Conservation (phyloP, 2,888 invertebrate species). For the Zygothrica quintamaculata region DNA sequence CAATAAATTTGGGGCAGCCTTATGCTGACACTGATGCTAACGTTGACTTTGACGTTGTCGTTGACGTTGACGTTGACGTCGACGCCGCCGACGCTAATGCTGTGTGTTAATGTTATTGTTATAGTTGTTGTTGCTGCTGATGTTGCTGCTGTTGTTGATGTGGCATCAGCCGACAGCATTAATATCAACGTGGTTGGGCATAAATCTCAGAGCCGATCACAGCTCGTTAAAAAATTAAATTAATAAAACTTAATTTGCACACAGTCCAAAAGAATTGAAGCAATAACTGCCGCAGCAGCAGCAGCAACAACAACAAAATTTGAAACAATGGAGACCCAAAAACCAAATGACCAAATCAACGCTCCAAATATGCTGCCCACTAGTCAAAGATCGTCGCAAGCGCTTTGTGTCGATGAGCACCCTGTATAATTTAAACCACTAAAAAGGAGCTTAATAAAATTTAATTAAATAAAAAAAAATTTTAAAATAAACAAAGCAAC, state of each 20-base stretch:
- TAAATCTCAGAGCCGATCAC: slow-evolving; percentile 67
- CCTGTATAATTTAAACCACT: neutral
- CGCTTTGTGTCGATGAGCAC: slow-evolving; percentile 7
- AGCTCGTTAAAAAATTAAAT: slow-evolving; percentile 77
- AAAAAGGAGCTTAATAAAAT: too few relatives aligned
- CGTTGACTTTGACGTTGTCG: slow-evolving; percentile 19
- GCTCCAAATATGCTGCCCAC: slow-evolving; percentile 75
- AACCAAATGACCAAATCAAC: slow-evolving; percentile 69
- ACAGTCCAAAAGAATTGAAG: slow-evolving; percentile 45
- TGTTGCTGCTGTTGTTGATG: neutral
- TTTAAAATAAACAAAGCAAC: too few relatives aligned
- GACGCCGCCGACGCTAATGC: too few relatives aligned
- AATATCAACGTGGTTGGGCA: slow-evolving; percentile 30
- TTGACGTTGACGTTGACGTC: slow-evolving; percentile 3
- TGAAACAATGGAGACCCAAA: slow-evolving; percentile 52
- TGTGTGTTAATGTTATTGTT: slow-evolving; percentile 31
- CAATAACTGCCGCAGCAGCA: too few relatives aligned
- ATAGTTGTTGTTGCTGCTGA: slow-evolving; percentile 17
- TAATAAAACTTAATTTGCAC: slow-evolving; percentile 77
- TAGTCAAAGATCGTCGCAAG: slow-evolving; percentile 34
- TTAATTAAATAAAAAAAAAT: too few relatives aligned
- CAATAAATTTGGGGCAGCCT: slow-evolving; percentile 57
- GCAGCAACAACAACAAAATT: slow-evolving; percentile 16
- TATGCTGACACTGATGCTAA: slow-evolving; percentile 26
- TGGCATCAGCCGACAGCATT: neutral